Evolutionary conservation across 2,113 vertebrate species (phyloP), one percentile per base, ranked within the genome.

Genomic region (Aramus guarauna): DNA sequence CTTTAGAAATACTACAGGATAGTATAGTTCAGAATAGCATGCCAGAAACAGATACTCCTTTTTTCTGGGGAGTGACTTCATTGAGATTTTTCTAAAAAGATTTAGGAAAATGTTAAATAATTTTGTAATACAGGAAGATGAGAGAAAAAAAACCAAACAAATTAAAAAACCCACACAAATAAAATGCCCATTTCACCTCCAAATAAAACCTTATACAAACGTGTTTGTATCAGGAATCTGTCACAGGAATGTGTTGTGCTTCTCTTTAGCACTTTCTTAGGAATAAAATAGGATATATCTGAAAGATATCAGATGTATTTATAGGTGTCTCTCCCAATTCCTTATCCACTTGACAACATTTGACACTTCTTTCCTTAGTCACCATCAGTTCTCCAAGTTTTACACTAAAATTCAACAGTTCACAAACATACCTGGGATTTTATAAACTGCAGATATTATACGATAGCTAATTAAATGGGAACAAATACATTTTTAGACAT

Each of bases 161-260:
- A 47, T 12, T 0, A 9, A 72, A 90, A 41, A 50, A 48, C 8
- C 2, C 9, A 15, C 2, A 21, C 14, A 71, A 52, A 15, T 0
- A 5, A 47, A 30, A 55, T 55, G 29, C 19, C 14, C 18, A 37
- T 27, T 29, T 5, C 8, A 24, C 9, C 7, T 12, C 21, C 21
- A 62, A 53, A 66, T 14, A 69, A 75, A 60, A 55, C 43, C 9
- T 59, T 34, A 30, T 8, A 47, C 26, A 60, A 63, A 39, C 6
- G 58, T 62, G 34, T 36, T 59, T 26, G 9, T 56, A 63, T n/a
- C 18, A 7, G 27, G 23, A 71, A 37, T 59, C n/a, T 43, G 22
- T 71, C 52, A 59, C 17, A 36, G 17, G 41, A 77, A 36, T 23
- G 14, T 36, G n/a, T 52, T 48, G 47, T 14, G 45, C 47, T 50